Percentiles rank a stretch among this genome's conserved stretches.
Conservation (phyloP, 1,140 invertebrate genomes). For the Calephelis virginiensis region DNA sequence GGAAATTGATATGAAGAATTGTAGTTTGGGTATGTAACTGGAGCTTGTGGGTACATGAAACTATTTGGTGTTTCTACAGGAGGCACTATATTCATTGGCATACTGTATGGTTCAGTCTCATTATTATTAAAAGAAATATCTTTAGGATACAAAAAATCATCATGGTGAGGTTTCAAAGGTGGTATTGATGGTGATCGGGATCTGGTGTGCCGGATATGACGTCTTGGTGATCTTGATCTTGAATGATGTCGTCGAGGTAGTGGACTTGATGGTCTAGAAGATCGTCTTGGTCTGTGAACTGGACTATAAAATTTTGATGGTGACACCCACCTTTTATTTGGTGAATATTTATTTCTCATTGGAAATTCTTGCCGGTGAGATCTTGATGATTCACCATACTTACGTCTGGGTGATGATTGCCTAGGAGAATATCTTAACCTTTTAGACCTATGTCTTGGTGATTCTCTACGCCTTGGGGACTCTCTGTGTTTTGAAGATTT, state of each 20-base stretch:
- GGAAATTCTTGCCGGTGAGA: slow-evolving; percentile 27
- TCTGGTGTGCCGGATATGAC: slow-evolving; percentile 20
- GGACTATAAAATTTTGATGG: not conserved
- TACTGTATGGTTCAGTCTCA: slow-evolving; percentile 22
- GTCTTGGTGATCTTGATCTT: slow-evolving; percentile 37
- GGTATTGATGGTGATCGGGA: slow-evolving; percentile 26
- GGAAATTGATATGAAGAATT: slow-evolving; percentile 43
- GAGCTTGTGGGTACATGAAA: slow-evolving; percentile 44
- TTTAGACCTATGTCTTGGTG: slow-evolving; percentile 15
- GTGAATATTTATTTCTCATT: not conserved
- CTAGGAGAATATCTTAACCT: slow-evolving; percentile 17
- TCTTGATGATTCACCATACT: slow-evolving; percentile 25
- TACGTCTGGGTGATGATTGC: not conserved
- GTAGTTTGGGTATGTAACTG: slow-evolving; percentile 38
- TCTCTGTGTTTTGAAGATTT: not conserved
- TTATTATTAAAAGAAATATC: slow-evolving; percentile 20
- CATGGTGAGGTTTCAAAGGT: slow-evolving; percentile 21
- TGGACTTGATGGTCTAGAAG: slow-evolving; percentile 15
- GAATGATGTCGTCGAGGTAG: not conserved
- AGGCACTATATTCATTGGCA: slow-evolving; percentile 24
- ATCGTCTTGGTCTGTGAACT: slow-evolving; percentile 10
- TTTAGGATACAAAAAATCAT: slow-evolving; percentile 54
- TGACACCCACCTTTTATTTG: not conserved
- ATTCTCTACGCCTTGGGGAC: not conserved
- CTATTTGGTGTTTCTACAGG: slow-evolving; percentile 26